Percentiles rank a stretch among this genome's conserved stretches.
Conservation (phyloP, 2,797 vertebrate genomes). For the Pampus argenteus region DNA sequence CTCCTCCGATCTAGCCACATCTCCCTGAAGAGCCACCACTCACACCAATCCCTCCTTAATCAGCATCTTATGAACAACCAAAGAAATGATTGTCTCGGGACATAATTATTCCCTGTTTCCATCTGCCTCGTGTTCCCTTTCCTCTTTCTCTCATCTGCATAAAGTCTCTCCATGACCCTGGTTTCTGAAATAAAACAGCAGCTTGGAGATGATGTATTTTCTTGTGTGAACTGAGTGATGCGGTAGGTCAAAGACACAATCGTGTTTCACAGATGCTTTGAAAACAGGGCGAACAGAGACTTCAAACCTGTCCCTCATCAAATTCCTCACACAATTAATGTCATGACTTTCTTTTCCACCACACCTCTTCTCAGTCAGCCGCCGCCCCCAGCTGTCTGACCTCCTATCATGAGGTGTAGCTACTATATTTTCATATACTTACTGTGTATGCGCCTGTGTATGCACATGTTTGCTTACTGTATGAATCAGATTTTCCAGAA, state of each 20-base stretch:
- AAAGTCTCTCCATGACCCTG: constrained; percentile 25
- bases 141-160: constrained; percentile 21
- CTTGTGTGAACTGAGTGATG: constrained; percentile 16
- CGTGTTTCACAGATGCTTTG: constrained; percentile 24
- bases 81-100: constrained; percentile 55
- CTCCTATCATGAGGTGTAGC: constrained; percentile 33
- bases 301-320: constrained; percentile 10
- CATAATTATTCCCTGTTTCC: constrained; percentile 54
- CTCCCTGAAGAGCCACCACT: constrained; percentile 28
- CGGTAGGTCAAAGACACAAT: constrained; percentile 25
- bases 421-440: constrained; percentile 38
- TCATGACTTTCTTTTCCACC: constrained; percentile 16
- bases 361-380: background rate
- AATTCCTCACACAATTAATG: constrained; percentile 9
- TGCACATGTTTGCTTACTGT: constrained; percentile 17
- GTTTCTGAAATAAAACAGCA: constrained; percentile 33
- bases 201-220: constrained; percentile 25
- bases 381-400: background rate
- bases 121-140: constrained; percentile 39
- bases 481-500: constrained; percentile 65
- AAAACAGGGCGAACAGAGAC: constrained; percentile 16
- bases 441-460: background rate
- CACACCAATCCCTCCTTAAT: constrained; percentile 47
- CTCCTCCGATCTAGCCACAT: constrained; percentile 5
- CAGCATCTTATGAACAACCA: constrained; percentile 58